phyloP scores from a whole-genome alignment of 2,888 invertebrate species.

The Drosophila prolongata region DNA sequence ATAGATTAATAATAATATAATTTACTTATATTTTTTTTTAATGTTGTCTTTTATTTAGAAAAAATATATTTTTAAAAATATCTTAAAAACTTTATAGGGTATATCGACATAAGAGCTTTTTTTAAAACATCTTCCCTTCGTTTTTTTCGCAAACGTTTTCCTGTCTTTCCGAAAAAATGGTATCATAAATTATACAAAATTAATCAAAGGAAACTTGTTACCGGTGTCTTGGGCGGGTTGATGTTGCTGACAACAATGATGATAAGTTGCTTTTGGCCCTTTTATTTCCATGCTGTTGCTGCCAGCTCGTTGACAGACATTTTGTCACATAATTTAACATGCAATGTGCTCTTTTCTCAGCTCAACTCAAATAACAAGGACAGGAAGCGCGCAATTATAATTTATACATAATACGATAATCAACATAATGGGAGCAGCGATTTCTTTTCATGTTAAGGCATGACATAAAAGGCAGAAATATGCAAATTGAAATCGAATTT shows the following conservation, averaged over 20 bases:
- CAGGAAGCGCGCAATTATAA: slow-evolving; percentile 68
- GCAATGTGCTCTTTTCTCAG: slow-evolving; percentile 46
- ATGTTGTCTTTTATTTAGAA: too few species aligned
- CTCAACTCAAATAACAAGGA: slow-evolving; percentile 42
- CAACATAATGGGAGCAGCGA: slow-evolving; percentile 46
- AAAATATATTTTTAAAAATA: too few species aligned
- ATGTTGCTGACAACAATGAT: slow-evolving; percentile 28
- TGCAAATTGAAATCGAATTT: slow-evolving; percentile 34
- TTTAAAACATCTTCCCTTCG: background rate
- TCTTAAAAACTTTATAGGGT: slow-evolving; percentile 1
- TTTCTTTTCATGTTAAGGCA: slow-evolving; percentile 27
- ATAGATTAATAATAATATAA: too few species aligned
- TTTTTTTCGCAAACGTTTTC: slow-evolving; percentile 29
- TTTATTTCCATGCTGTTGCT: slow-evolving; percentile 41
- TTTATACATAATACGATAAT: slow-evolving; percentile 63
- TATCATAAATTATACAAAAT: slow-evolving; percentile 46
- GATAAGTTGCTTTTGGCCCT: slow-evolving; percentile 33
- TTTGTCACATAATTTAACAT: slow-evolving; percentile 79
- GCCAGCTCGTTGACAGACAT: slow-evolving; percentile 73
- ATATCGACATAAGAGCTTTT: background rate
- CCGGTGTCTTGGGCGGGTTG: slow-evolving; percentile 14
- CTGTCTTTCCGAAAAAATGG: slow-evolving; percentile 19
- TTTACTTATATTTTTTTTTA: too few species aligned
- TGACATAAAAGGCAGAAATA: slow-evolving; percentile 29
- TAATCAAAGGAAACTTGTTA: slow-evolving; percentile 54